These are phyloP conservation scores for Erebia aethiops DNA, from an alignment of 2,888 invertebrate species.

Conservation along the genomic window DNA sequence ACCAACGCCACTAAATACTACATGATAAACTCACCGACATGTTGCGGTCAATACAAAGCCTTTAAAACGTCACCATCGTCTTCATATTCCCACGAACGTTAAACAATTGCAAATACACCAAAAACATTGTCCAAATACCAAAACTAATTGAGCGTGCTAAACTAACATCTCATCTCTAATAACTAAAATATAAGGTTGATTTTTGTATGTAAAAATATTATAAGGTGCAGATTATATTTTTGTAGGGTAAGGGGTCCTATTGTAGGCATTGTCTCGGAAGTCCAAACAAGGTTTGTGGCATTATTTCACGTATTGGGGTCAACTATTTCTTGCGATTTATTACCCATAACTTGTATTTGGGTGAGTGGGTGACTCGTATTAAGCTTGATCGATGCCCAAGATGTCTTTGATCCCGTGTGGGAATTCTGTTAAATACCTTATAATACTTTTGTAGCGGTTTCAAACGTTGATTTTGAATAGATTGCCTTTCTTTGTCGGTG, in stretches of 20 bases:
- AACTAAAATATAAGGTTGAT: constrained; percentile 36
- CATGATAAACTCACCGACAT: constrained; percentile 71
- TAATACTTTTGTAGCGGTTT: constrained; percentile 22
- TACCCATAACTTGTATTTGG: constrained; percentile 49
- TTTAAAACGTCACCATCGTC: constrained; percentile 51
- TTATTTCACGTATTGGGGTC: constrained; percentile 66
- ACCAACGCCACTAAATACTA: constrained; percentile 62
- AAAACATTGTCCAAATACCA: constrained; percentile 58
- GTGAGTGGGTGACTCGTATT: constrained; percentile 65
- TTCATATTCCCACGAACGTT: constrained; percentile 68
- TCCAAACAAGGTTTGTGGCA: constrained; percentile 64
- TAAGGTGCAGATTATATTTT: constrained; percentile 33
- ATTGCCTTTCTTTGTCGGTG: background rate
- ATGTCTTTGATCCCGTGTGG: constrained; percentile 33
- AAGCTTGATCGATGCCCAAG: constrained; percentile 50
- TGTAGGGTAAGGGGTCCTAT: constrained; percentile 50
- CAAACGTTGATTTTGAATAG: constrained; percentile 12
- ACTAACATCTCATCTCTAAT: constrained; percentile 34
- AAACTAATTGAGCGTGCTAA: constrained; percentile 27
- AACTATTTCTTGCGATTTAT: constrained; percentile 53
- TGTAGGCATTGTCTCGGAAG: constrained; percentile 48
- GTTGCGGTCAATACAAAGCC: constrained; percentile 67
- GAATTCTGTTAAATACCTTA: constrained; percentile 37
- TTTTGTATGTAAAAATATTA: constrained; percentile 25
- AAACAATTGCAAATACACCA: constrained; percentile 68